A percentile compares a stretch with the other conserved stretches of the same genome.
Conservation (phyloP, 2,113 vertebrate species). For the Egretta garzetta region DNA sequence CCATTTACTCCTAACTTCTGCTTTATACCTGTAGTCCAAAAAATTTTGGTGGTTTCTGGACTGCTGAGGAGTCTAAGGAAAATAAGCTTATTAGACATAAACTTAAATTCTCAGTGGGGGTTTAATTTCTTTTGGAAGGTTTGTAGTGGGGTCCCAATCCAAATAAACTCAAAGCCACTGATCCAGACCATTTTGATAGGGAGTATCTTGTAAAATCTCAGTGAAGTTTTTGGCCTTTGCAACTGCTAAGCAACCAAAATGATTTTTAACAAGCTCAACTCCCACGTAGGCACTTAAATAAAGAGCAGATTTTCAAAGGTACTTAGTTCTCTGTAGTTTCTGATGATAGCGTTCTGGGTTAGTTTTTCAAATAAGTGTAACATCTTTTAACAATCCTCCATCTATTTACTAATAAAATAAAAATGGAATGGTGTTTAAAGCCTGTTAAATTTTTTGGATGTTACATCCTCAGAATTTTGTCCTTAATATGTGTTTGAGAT, state of each 20-base stretch:
- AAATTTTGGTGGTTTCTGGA: neutral
- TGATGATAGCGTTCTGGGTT: neutral
- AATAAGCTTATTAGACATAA: neutral
- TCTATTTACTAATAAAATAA: neutral
- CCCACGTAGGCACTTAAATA: neutral
- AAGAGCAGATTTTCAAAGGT: neutral
- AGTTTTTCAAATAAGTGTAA: neutral
- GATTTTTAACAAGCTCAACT: neutral
- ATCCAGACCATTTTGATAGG: neutral
- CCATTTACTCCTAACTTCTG: neutral
- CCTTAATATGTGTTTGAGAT: neutral
- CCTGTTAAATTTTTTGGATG: neutral
- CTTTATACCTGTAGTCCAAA: neutral
- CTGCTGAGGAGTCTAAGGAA: neutral
- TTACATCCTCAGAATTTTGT: neutral
- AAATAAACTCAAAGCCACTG: neutral
- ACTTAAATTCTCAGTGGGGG: neutral
- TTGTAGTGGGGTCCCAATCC: neutral
- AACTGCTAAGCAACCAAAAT: neutral
- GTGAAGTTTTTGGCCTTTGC: neutral
- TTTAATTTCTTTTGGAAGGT: neutral
- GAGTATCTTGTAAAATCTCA: neutral
- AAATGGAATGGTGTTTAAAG: neutral
- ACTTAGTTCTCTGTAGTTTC: neutral
- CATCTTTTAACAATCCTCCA: neutral